phyloP scores from a whole-genome alignment of 23 tunicate genomes.

The Styela plicata region DNA sequence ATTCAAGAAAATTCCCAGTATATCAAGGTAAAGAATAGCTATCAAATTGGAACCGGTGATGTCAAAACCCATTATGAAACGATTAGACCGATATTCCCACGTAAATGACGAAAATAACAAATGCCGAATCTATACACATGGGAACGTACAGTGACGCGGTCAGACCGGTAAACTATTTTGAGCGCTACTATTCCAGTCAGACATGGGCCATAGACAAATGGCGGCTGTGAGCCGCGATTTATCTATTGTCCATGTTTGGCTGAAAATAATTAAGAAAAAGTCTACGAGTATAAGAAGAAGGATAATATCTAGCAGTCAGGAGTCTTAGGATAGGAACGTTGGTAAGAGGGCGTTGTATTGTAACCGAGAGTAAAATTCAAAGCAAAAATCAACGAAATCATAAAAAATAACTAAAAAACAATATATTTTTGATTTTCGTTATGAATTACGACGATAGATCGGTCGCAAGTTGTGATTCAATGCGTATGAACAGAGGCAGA shows the following conservation, averaged over 20 bases:
- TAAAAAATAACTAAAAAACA: not conserved
- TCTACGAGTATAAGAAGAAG: too few species aligned
- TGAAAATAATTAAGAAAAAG: too few species aligned
- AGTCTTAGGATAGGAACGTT: too few species aligned
- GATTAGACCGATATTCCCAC: not conserved
- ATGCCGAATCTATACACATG: not conserved
- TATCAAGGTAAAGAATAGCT: too few species aligned
- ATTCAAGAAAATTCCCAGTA: too few species aligned
- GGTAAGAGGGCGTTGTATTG: not conserved
- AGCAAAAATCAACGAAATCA: too few species aligned
- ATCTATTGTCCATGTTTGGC: too few species aligned
- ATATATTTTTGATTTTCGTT: not conserved
- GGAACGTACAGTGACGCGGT: not conserved
- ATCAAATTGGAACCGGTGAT: not conserved
- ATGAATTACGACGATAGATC: slow-evolving; percentile 4
- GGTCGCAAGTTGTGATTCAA: slow-evolving; percentile 30
- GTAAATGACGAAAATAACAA: not conserved
- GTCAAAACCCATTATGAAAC: not conserved
- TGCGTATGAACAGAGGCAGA: slow-evolving; percentile 29
- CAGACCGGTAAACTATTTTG: not conserved
- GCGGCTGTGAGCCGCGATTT: too few species aligned
- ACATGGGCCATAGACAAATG: not conserved
- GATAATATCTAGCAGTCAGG: too few species aligned
- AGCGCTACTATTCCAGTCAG: not conserved
- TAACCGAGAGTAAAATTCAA: too few species aligned